Conservation (phyloP, 53 echinoderm and acorn worm species). For the Mesocentrotus franciscanus region DNA sequence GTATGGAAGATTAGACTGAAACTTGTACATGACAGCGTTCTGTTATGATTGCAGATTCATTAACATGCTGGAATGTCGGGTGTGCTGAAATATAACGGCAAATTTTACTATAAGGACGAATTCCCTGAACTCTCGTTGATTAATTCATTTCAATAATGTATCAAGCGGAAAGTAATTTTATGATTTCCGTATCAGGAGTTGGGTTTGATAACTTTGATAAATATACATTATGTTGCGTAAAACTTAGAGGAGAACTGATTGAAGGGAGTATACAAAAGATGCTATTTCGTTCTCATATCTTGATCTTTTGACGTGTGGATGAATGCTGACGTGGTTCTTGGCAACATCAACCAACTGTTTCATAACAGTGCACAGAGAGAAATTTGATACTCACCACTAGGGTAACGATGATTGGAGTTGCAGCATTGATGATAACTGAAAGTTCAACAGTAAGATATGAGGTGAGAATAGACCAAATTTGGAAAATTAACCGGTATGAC, state of each 20-base stretch:
- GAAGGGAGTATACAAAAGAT: background rate
- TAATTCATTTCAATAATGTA: background rate
- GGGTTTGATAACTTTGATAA: background rate
- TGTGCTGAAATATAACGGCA: background rate
- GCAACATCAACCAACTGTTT: background rate
- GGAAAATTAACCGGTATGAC: background rate
- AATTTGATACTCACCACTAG: conserved; percentile 67
- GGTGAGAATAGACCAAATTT: background rate
- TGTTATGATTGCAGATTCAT: background rate
- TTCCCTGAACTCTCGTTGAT: background rate
- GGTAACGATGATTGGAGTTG: conserved; percentile 69
- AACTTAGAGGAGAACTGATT: background rate
- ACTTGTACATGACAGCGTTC: background rate
- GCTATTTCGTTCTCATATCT: background rate
- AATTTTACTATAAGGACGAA: background rate
- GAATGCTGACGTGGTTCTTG: background rate
- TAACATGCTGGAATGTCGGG: background rate
- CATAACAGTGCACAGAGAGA: background rate
- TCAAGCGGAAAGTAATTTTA: background rate
- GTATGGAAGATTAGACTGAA: background rate
- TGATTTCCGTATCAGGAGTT: background rate
- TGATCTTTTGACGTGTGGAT: background rate
- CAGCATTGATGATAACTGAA: conserved; percentile 62
- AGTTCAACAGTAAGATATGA: background rate
- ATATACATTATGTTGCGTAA: background rate